phyloP scores from a whole-genome alignment of 2,797 vertebrate species.

The Xenentodon cancila region DNA sequence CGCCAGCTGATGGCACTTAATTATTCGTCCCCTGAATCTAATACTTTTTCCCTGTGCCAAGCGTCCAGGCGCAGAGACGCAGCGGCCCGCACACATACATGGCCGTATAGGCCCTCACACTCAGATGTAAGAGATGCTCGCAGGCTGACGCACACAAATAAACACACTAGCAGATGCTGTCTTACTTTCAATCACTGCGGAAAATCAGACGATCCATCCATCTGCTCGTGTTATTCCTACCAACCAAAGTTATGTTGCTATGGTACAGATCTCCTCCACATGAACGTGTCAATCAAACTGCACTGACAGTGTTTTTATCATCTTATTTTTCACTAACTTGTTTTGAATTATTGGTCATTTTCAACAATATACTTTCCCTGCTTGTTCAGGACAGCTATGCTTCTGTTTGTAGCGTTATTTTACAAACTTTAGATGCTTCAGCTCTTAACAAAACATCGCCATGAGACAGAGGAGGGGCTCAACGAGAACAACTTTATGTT shows the following conservation, averaged over 20 bases:
- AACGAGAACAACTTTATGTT: slow-evolving; percentile 22
- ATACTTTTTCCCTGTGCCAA: slow-evolving; percentile 85
- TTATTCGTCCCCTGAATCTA: slow-evolving; percentile 90
- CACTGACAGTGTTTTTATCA: slow-evolving; percentile 33
- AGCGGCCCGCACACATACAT: slow-evolving; percentile 54
- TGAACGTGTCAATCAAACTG: slow-evolving; percentile 88
- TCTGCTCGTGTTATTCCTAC: slow-evolving; percentile 90
- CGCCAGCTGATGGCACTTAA: slow-evolving; percentile 86
- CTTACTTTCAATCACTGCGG: slow-evolving; percentile 75
- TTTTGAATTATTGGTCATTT: slow-evolving; percentile 31
- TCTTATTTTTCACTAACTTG: slow-evolving; percentile 22
- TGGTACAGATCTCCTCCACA: slow-evolving; percentile 81
- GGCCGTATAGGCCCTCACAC: slow-evolving; percentile 13
- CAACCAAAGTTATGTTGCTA: slow-evolving; percentile 88
- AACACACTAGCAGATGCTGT: slow-evolving; percentile 62
- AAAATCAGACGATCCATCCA: slow-evolving; percentile 83
- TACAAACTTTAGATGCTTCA: slow-evolving; percentile 56
- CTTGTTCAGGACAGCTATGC: slow-evolving; percentile 44
- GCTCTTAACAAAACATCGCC: slow-evolving; percentile 27
- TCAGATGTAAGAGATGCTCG: slow-evolving; percentile 28
- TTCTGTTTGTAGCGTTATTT: slow-evolving; percentile 60
- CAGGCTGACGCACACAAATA: slow-evolving; percentile 47
- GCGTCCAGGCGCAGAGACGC: slow-evolving; percentile 75
- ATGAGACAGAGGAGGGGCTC: slow-evolving; percentile 23
- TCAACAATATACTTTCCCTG: slow-evolving; percentile 18